Conservation (phyloP, 2,113 vertebrate genomes). For the Gavialis gangeticus region DNA sequence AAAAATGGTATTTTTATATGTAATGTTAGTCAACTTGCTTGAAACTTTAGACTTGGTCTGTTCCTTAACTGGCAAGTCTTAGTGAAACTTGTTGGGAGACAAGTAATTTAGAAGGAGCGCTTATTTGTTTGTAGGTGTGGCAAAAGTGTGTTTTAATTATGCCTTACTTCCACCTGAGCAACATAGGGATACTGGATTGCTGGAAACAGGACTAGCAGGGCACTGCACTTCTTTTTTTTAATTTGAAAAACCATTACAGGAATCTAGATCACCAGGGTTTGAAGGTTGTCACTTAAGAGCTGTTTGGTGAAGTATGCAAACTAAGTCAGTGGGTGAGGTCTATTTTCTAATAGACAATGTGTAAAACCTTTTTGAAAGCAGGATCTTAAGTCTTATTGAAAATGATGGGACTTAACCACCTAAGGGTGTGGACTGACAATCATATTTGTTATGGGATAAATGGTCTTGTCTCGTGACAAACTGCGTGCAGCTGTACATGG, state of each 20-base stretch:
- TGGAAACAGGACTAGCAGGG: not conserved
- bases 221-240: not conserved
- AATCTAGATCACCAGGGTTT: not conserved
- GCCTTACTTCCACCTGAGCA: slow-evolving; percentile 29
- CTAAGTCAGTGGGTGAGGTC: not conserved
- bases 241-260: rapidly evolving
- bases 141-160: slow-evolving; percentile 44
- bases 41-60: slow-evolving; percentile 33
- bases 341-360: not conserved
- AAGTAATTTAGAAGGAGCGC: slow-evolving; percentile 1
- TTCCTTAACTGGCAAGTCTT: slow-evolving; percentile 1
- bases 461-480: too few relatives aligned
- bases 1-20: not conserved
- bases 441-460: too few relatives aligned
- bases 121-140: slow-evolving; percentile 44
- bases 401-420: not conserved
- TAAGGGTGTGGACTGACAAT: too few relatives aligned
- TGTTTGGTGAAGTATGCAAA: not conserved
- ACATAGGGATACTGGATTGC: slow-evolving; percentile 1
- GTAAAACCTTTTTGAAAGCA: not conserved
- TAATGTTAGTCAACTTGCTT: not conserved
- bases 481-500: too few relatives aligned
- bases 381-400: not conserved
- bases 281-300: not conserved
- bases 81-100: not conserved